Conservation (phyloP, 2,797 vertebrate species). For the Trachurus trachurus region DNA sequence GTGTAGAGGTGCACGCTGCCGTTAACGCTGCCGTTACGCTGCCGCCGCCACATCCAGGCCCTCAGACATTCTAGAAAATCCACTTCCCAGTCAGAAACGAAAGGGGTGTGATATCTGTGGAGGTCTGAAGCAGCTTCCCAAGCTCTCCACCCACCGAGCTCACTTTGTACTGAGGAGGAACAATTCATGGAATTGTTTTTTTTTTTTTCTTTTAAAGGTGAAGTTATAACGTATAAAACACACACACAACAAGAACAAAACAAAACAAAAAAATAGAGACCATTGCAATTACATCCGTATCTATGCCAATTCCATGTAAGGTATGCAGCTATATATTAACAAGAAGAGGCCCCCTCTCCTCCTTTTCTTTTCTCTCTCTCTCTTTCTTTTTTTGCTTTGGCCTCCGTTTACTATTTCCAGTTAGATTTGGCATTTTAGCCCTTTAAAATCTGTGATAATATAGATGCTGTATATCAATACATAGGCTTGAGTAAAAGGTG, state of each 20-base stretch:
- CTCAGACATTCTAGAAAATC: constrained; percentile 80
- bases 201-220: constrained; percentile 67
- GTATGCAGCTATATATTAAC: constrained; percentile 76
- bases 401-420: constrained; percentile 81
- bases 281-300: constrained; percentile 71
- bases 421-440: constrained; percentile 85
- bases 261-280: constrained; percentile 23
- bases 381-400: constrained; percentile 49
- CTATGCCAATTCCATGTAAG: constrained; percentile 73
- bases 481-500: constrained; percentile 77
- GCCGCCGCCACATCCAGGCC: constrained; percentile 52
- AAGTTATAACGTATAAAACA: constrained; percentile 51
- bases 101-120: constrained; percentile 79
- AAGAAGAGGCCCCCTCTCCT: constrained; percentile 54
- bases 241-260: constrained; percentile 8
- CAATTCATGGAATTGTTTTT: constrained; percentile 85
- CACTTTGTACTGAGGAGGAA: constrained; percentile 73
- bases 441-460: constrained; percentile 80
- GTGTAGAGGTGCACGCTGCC: constrained; percentile 44
- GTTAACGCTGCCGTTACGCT: not conserved
- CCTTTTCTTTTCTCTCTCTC: not conserved
- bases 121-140: constrained; percentile 80
- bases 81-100: constrained; percentile 82
- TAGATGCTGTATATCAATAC: constrained; percentile 73
- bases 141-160: constrained; percentile 67